Conservation (phyloP, 1,140 invertebrate genomes). For the Pogonomyrmex barbatus region DNA sequence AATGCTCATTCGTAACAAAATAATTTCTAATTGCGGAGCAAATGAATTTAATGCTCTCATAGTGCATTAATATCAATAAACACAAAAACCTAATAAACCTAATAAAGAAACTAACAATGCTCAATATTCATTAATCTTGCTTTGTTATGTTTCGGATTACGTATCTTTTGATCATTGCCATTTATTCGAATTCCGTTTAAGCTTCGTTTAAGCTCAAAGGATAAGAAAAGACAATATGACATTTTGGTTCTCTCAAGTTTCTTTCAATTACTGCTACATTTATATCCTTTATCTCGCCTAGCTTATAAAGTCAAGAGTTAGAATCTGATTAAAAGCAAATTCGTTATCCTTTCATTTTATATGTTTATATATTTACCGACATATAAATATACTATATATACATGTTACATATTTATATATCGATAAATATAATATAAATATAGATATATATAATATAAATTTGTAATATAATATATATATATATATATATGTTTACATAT, state of each 20-base stretch:
- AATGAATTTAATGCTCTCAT: slow-evolving; percentile 1
- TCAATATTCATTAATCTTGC: slow-evolving; percentile 72
- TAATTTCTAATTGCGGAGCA: not conserved
- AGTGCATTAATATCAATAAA: slow-evolving; percentile 31
- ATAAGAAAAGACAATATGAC: slow-evolving; percentile 3
- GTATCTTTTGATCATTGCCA: slow-evolving; percentile 65
- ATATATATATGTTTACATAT: not conserved
- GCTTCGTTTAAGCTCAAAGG: slow-evolving; percentile 1
- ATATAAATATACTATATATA: too few relatives aligned
- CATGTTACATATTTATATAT: too few relatives aligned
- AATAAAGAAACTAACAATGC: slow-evolving; percentile 36
- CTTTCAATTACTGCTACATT: not conserved
- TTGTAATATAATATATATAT: not conserved
- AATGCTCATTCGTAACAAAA: not conserved
- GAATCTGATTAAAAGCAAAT: not conserved
- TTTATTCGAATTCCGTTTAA: slow-evolving; percentile 51
- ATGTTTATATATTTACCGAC: not conserved
- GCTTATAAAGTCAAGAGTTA: not conserved
- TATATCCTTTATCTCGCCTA: not conserved
- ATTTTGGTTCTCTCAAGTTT: slow-evolving; percentile 13
- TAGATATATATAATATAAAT: not conserved
- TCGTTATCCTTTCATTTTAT: not conserved
- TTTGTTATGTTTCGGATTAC: slow-evolving; percentile 68
- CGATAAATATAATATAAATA: not conserved
- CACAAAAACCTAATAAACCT: not conserved